These are phyloP conservation scores for Chrosomus eos DNA, from an alignment of 2,797 vertebrate species.

Conservation along the genomic window DNA sequence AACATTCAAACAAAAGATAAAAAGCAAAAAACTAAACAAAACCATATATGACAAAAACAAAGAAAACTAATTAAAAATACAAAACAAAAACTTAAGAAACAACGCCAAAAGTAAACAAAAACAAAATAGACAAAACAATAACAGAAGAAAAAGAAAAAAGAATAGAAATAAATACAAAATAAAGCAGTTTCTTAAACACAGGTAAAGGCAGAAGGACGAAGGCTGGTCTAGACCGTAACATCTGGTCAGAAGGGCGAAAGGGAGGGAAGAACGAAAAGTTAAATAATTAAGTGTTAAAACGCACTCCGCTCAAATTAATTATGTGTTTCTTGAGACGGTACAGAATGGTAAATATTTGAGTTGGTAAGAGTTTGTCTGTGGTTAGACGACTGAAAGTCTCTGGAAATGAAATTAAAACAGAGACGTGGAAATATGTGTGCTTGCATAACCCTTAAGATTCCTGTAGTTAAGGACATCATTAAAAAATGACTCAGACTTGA, in stretches of 20 bases:
- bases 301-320: constrained; percentile 52
- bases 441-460: constrained; percentile 1
- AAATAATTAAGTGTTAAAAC: constrained; percentile 57
- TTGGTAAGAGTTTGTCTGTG: constrained; percentile 46
- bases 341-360: constrained; percentile 59
- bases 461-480: not conserved
- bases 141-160: not conserved
- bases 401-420: constrained; percentile 35
- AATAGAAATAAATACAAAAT: not conserved
- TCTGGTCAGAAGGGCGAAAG: constrained; percentile 39
- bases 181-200: not conserved
- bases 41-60: not conserved
- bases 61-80: not conserved
- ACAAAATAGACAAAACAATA: not conserved
- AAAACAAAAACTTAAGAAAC: not conserved
- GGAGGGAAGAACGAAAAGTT: constrained; percentile 15
- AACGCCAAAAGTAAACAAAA: not conserved
- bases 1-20: not conserved
- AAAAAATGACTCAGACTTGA: not conserved
- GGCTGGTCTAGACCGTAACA: constrained; percentile 38
- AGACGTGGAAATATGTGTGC: not conserved
- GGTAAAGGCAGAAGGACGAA: not conserved
- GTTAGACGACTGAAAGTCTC: constrained; percentile 37
- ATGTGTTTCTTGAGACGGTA: constrained; percentile 56
- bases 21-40: not conserved